A percentile compares a stretch with the other conserved stretches of the same genome.
phyloP scores from a whole-genome alignment of 2,888 invertebrate genomes.

The Lithophane socia region DNA sequence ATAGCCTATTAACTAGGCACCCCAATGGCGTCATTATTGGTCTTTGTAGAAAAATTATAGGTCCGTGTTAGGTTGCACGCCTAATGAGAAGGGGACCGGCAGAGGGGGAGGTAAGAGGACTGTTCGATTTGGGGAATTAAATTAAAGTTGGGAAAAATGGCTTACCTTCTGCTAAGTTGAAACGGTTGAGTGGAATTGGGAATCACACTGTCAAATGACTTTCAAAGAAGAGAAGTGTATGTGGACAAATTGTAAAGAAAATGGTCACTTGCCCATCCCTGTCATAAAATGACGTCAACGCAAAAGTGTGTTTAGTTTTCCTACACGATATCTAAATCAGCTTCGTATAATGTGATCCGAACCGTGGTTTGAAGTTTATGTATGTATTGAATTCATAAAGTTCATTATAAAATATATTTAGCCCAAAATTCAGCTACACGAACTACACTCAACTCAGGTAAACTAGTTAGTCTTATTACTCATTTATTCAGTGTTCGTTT shows the following conservation, averaged over 20 bases:
- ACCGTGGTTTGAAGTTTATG: background rate
- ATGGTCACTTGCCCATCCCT: background rate
- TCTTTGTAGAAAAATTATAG: slow-evolving; percentile 62
- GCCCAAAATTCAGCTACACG: background rate
- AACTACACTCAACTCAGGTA: background rate
- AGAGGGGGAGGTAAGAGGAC: slow-evolving; percentile 19
- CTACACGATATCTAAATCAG: too few relatives aligned
- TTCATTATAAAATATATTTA: background rate
- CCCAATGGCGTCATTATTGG: slow-evolving; percentile 51
- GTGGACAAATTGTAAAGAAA: background rate
- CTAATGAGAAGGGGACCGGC: slow-evolving; percentile 51
- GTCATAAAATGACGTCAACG: background rate
- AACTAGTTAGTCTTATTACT: background rate
- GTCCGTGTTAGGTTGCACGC: slow-evolving; percentile 48
- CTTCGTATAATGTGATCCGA: background rate
- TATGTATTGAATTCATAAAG: too few relatives aligned
- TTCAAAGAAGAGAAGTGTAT: background rate
- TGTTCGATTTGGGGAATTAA: background rate
- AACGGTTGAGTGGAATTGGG: background rate
- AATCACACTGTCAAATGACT: background rate
- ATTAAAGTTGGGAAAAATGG: slow-evolving; percentile 23
- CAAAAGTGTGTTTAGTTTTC: background rate
- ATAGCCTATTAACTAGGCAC: slow-evolving; percentile 45
- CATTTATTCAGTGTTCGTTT: background rate
- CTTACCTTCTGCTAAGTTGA: background rate